phyloP scores from a whole-genome alignment of 2,888 invertebrate species.

The Marronus borbonicus region DNA sequence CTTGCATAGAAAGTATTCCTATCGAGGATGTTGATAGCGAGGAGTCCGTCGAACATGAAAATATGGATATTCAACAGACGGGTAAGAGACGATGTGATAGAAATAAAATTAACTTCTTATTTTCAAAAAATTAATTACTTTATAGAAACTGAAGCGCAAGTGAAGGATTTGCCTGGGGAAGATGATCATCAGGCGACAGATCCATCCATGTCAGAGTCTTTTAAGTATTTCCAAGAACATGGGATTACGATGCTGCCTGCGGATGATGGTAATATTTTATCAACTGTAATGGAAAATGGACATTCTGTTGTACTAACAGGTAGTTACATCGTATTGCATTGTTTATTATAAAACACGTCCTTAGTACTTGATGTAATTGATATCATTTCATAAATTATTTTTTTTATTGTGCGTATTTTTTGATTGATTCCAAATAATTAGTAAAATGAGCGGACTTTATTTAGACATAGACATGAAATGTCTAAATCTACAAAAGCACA shows the following conservation, averaged over 20 bases:
- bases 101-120: not conserved
- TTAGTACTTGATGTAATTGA: not conserved
- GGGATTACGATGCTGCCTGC: slow-evolving; percentile 90
- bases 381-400: not conserved
- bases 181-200: slow-evolving; percentile 21
- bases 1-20: slow-evolving; percentile 54
- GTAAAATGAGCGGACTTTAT: no score
- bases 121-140: not conserved
- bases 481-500: not conserved
- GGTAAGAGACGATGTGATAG: slow-evolving; percentile 45
- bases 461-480: no score
- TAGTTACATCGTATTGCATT: slow-evolving; percentile 60
- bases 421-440: no score
- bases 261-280: slow-evolving; percentile 82
- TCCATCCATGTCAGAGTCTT: slow-evolving; percentile 66
- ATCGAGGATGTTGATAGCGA: slow-evolving; percentile 57
- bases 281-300: slow-evolving; percentile 88
- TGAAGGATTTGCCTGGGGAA: slow-evolving; percentile 30
- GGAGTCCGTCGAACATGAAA: slow-evolving; percentile 55
- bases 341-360: not conserved
- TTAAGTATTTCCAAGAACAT: slow-evolving; percentile 85
- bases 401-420: no score
- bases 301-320: slow-evolving; percentile 88
- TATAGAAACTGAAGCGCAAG: slow-evolving; percentile 17
- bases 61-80: slow-evolving; percentile 50